Evolutionary conservation across 2,113 vertebrate species (phyloP).

Genomic region (Cervus canadensis): DNA sequence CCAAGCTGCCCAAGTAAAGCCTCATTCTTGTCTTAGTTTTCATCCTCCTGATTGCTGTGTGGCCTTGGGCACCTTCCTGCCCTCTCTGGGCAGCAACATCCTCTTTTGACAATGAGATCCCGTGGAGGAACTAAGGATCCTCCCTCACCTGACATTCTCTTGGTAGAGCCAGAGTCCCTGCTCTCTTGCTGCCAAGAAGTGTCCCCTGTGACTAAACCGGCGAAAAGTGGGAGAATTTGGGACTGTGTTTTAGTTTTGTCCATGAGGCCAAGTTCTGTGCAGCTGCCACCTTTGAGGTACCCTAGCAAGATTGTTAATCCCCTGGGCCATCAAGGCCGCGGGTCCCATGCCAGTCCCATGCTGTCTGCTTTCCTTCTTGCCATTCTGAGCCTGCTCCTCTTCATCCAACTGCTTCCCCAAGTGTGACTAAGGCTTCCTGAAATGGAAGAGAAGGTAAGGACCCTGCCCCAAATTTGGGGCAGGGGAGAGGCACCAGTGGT

Average conservation of each 20-base stretch:
- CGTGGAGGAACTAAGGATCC: neutral
- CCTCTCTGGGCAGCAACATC: neutral
- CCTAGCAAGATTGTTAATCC: neutral
- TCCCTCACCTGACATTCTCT: neutral
- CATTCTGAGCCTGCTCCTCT: too few relatives aligned
- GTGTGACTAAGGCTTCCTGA: neutral
- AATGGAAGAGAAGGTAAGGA: neutral
- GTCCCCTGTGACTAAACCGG: neutral
- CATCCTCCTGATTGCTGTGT: neutral
- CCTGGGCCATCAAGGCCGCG: neutral
- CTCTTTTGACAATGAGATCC: neutral
- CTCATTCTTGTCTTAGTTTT: neutral
- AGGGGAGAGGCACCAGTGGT: neutral
- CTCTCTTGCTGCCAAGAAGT: neutral
- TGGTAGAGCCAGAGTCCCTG: neutral
- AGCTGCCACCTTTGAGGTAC: neutral
- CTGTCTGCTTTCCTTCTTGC: neutral
- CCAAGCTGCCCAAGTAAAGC: neutral
- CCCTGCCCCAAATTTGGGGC: neutral
- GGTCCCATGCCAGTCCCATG: rapidly evolving
- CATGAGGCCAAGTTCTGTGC: neutral
- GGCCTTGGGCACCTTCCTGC: neutral
- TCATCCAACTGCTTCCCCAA: neutral
- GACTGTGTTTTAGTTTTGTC: neutral
- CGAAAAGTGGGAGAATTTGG: neutral